Conservation (phyloP, 2,888 invertebrate genomes). For the Agrochola litura region DNA sequence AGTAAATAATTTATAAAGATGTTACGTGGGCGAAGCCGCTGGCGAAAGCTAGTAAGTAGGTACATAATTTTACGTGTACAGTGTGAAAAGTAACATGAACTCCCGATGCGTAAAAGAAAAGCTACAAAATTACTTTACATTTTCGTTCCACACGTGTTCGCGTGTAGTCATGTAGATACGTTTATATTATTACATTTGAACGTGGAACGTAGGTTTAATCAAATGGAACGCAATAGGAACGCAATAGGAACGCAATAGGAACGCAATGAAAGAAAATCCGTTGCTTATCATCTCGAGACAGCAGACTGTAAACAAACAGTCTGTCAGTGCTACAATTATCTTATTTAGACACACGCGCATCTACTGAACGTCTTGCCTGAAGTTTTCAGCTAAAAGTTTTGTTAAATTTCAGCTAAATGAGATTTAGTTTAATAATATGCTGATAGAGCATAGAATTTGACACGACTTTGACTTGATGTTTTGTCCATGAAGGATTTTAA, state of each 20-base stretch:
- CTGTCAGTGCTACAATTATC: not conserved
- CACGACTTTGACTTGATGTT: not conserved
- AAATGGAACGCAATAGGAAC: slow-evolving; percentile 15
- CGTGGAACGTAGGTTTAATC: not conserved
- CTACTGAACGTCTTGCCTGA: slow-evolving; percentile 3
- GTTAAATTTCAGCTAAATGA: slow-evolving; percentile 2
- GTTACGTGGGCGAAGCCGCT: too few species aligned
- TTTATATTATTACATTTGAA: slow-evolving; percentile 8
- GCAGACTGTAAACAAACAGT: slow-evolving; percentile 12
- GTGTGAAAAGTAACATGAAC: not conserved
- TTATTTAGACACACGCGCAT: slow-evolving; percentile 15
- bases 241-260: slow-evolving; percentile 6
- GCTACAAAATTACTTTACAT: not conserved
- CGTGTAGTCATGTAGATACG: too few species aligned
- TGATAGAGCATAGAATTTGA: too few species aligned
- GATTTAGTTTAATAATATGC: not conserved
- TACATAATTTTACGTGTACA: not conserved
- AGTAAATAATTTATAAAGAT: too few species aligned
- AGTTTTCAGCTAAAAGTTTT: slow-evolving; percentile 12
- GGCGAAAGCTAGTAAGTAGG: too few species aligned
- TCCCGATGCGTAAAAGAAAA: not conserved
- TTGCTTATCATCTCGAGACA: slow-evolving; percentile 24
- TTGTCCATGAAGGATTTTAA: not conserved
- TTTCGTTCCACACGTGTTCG: not conserved
- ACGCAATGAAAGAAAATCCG: slow-evolving; percentile 12